phyloP scores from a whole-genome alignment of 1,140 invertebrate genomes.

The Apis dorsata region DNA sequence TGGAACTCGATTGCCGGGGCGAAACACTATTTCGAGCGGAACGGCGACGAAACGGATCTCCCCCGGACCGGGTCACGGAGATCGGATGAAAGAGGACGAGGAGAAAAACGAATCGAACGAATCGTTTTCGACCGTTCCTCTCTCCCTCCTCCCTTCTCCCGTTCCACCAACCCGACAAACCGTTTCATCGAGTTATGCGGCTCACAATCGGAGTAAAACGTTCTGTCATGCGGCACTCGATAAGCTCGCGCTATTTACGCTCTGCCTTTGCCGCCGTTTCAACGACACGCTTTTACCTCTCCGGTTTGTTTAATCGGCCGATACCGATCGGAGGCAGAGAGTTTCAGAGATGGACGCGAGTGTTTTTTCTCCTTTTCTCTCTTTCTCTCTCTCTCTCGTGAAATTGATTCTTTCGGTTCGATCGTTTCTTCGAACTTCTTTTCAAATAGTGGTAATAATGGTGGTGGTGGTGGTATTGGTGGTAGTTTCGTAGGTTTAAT shows the following conservation, averaged over 20 bases:
- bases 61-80: neutral
- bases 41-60: conserved; percentile 16
- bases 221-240: conserved; percentile 40
- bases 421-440: too few relatives aligned
- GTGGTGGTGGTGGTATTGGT: too few relatives aligned
- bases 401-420: neutral
- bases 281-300: neutral
- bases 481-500: neutral
- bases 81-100: neutral
- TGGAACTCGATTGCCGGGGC: conserved; percentile 37
- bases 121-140: neutral
- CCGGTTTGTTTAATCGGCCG: conserved; percentile 13
- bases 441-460: too few relatives aligned
- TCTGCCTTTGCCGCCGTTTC: neutral
- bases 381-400: neutral
- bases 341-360: neutral
- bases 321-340: neutral
- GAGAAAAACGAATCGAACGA: conserved; percentile 23
- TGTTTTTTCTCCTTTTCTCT: neutral
- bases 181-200: conserved; percentile 49
- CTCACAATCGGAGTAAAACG: conserved; percentile 49
- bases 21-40: conserved; percentile 35
- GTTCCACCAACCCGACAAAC: conserved; percentile 23
- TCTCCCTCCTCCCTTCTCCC: too few relatives aligned
- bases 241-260: conserved; percentile 24